Evolutionary conservation across 1,140 invertebrate genomes (phyloP).

Genomic region (Parasteatoda tepidariorum): DNA sequence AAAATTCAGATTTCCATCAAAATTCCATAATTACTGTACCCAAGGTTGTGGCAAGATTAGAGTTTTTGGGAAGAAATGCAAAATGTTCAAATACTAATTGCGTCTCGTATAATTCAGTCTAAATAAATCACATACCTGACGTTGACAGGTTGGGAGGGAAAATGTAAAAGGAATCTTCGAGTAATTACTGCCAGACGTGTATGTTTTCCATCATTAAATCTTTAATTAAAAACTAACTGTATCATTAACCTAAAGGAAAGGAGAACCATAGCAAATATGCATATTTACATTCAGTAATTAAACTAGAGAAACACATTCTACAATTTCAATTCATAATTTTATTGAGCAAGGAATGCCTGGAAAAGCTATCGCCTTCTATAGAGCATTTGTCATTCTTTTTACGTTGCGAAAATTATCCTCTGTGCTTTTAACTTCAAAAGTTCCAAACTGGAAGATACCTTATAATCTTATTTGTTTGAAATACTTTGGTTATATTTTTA

Average conservation of each 20-base stretch:
- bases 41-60: too few species aligned
- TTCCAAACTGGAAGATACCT: too few species aligned
- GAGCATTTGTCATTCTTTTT: too few species aligned
- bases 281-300: conserved; percentile 49
- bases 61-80: conserved; percentile 17
- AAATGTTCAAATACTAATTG: conserved; percentile 36
- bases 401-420: too few species aligned
- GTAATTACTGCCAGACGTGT: conserved; percentile 43
- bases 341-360: too few species aligned
- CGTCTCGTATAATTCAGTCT: conserved; percentile 24
- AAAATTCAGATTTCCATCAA: conserved; percentile 41
- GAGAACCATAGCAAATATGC: conserved; percentile 9
- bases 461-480: too few species aligned
- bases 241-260: conserved; percentile 23
- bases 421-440: too few species aligned
- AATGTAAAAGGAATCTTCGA: conserved; percentile 12
- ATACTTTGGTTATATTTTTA: too few species aligned
- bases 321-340: too few species aligned
- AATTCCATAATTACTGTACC: not conserved
- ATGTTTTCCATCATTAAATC: conserved; percentile 52
- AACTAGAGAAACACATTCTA: conserved; percentile 2
- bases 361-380: too few species aligned
- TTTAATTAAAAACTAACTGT: conserved; percentile 55
- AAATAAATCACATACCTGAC: conserved; percentile 48
- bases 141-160: conserved; percentile 13